Evolutionary conservation across 1,140 invertebrate genomes (phyloP).

Genomic region (Drosophila lowei): DNA sequence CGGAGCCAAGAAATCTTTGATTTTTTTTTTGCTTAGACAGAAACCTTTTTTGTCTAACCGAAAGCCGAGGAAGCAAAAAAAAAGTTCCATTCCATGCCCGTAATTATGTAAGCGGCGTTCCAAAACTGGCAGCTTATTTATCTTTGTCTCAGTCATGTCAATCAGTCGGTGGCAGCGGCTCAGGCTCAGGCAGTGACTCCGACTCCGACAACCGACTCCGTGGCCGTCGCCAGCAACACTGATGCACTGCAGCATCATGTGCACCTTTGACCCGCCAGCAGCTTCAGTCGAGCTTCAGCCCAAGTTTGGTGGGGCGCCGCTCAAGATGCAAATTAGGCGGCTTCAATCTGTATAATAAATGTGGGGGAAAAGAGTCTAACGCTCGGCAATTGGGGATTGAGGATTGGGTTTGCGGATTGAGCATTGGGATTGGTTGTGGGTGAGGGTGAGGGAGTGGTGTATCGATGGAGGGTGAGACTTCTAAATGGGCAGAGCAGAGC

Average conservation of each 20-base stretch:
- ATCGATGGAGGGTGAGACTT: conserved; percentile 25
- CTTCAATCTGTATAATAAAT: conserved; percentile 55
- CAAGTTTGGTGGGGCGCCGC: conserved; percentile 40
- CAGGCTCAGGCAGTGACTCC: conserved; percentile 11
- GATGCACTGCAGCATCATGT: conserved; percentile 72
- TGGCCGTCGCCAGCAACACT: conserved; percentile 20
- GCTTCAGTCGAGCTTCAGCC: conserved; percentile 10
- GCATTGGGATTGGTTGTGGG: too few relatives aligned
- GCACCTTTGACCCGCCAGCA: conserved; percentile 65
- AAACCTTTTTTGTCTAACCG: conserved; percentile 23
- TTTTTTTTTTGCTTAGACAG: conserved; percentile 2
- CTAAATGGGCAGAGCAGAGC: conserved; percentile 19
- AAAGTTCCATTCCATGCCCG: conserved; percentile 55
- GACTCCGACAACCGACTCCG: conserved; percentile 5
- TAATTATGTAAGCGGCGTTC: conserved; percentile 75
- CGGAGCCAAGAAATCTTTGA: conserved; percentile 35
- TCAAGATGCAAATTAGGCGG: conserved; percentile 58
- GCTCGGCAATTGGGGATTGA: conserved; percentile 30
- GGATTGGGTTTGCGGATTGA: conserved; percentile 17
- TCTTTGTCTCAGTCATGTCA: conserved; percentile 76
- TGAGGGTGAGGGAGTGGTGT: conserved; percentile 26
- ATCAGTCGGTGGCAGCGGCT: conserved; percentile 55
- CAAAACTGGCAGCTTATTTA: conserved; percentile 79
- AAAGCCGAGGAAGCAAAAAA: conserved; percentile 1
- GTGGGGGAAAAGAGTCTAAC: conserved; percentile 29